These are phyloP conservation scores for Eretmocerus hayati DNA, from an alignment of 2,888 invertebrate species.

Conservation along the genomic window DNA sequence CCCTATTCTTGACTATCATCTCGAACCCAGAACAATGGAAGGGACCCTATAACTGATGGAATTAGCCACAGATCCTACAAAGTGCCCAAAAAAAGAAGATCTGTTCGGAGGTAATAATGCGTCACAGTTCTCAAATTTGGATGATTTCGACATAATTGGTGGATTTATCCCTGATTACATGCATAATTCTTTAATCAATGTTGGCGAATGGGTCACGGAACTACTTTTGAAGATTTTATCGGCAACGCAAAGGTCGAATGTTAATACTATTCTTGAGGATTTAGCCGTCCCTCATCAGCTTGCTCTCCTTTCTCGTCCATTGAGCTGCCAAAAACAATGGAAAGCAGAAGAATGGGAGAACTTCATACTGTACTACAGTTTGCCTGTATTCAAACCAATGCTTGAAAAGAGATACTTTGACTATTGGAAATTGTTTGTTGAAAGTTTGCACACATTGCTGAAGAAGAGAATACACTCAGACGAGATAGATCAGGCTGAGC, in stretches of 20 bases:
- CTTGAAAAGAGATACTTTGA: not conserved
- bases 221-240: not conserved
- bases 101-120: not conserved
- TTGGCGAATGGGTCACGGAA: not conserved
- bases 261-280: not conserved
- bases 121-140: not conserved
- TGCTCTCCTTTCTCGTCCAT: not conserved
- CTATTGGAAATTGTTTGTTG: slow-evolving; percentile 6
- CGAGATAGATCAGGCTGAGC: slow-evolving; percentile 9
- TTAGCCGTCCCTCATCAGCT: not conserved
- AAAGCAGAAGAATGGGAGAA: slow-evolving; percentile 17
- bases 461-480: slow-evolving; percentile 1
- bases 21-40: not conserved
- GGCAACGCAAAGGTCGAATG: not conserved
- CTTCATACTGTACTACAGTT: slow-evolving; percentile 12
- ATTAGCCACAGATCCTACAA: not conserved
- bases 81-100: not conserved
- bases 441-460: slow-evolving; percentile 10
- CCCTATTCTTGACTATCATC: not conserved
- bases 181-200: slow-evolving; percentile 1
- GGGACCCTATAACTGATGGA: not conserved
- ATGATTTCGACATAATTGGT: not conserved
- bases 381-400: not conserved
- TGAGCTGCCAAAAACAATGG: slow-evolving; percentile 4
- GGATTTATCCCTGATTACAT: slow-evolving; percentile 3